Evolutionary conservation across 2,888 invertebrate species (phyloP).

Genomic region (Phrixothrix hirtus): DNA sequence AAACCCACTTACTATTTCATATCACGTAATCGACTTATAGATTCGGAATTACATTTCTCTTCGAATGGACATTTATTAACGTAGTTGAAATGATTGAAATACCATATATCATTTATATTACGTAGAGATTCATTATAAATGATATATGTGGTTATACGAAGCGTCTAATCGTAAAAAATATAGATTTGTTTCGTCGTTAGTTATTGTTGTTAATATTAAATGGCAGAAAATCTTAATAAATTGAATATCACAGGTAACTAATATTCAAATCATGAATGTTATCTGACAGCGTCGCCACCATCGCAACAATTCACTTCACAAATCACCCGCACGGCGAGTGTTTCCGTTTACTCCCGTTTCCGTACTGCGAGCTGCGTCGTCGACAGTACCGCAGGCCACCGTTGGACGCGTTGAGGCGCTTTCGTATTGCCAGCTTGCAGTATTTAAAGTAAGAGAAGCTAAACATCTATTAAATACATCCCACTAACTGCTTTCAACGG

Average conservation of each 20-base stretch:
- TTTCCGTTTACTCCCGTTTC: conserved; percentile 40
- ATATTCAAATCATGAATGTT: conserved; percentile 14
- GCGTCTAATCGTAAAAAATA: too few relatives aligned
- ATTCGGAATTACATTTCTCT: conserved; percentile 17
- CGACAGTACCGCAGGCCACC: conserved; percentile 30
- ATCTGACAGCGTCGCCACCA: conserved; percentile 26
- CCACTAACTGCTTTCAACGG: conserved; percentile 12
- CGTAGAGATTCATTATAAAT: too few relatives aligned
- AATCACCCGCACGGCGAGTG: conserved; percentile 34
- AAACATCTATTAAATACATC: conserved; percentile 17
- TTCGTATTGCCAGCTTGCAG: conserved; percentile 1
- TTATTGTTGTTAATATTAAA: background rate
- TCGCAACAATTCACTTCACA: conserved; percentile 24
- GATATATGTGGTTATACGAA: too few relatives aligned
- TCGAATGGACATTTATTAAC: conserved; percentile 17
- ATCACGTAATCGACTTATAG: conserved; percentile 24
- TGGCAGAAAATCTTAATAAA: conserved; percentile 13
- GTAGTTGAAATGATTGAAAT: conserved; percentile 13
- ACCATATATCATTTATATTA: conserved; percentile 9
- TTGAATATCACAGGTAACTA: conserved; percentile 21
- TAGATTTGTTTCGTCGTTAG: too few relatives aligned
- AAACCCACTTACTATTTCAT: conserved; percentile 25
- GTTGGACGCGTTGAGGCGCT: conserved; percentile 40
- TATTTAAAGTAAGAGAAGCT: conserved; percentile 4
- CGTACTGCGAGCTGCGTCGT: conserved; percentile 41